These are phyloP conservation scores for Acromyrmex echinatior DNA, from an alignment of 1,140 invertebrate species.

Conservation along the genomic window DNA sequence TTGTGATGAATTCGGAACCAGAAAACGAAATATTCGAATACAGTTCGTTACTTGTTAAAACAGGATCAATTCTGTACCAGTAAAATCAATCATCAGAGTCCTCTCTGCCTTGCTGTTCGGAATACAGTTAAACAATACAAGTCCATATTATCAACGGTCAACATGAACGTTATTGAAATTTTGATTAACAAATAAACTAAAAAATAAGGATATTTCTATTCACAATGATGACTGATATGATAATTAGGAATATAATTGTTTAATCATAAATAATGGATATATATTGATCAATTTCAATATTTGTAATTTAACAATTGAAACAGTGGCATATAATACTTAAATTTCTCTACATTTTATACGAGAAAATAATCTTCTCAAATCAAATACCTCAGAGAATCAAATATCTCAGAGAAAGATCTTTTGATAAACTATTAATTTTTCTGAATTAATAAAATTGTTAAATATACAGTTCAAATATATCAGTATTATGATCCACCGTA, in stretches of 20 bases:
- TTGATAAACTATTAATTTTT: neutral
- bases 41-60: constrained; percentile 44
- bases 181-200: constrained; percentile 23
- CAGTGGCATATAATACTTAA: neutral
- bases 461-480: neutral
- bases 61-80: neutral
- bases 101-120: neutral
- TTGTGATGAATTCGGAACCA: constrained; percentile 7
- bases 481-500: no score
- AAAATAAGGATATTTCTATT: neutral
- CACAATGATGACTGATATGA: neutral
- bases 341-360: neutral
- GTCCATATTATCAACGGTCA: neutral
- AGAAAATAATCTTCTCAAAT: neutral
- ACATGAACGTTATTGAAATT: constrained; percentile 12
- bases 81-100: constrained; percentile 40
- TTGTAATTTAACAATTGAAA: constrained; percentile 4
- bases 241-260: constrained; percentile 8
- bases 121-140: constrained; percentile 33
- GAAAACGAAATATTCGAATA: constrained; percentile 10
- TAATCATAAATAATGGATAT: constrained; percentile 6
- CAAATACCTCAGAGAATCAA: neutral
- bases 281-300: neutral
- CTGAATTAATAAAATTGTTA: neutral
- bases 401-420: neutral